Evolutionary conservation across 2,113 vertebrate genomes (phyloP).

Genomic region (Thamnaconus septentrionalis): DNA sequence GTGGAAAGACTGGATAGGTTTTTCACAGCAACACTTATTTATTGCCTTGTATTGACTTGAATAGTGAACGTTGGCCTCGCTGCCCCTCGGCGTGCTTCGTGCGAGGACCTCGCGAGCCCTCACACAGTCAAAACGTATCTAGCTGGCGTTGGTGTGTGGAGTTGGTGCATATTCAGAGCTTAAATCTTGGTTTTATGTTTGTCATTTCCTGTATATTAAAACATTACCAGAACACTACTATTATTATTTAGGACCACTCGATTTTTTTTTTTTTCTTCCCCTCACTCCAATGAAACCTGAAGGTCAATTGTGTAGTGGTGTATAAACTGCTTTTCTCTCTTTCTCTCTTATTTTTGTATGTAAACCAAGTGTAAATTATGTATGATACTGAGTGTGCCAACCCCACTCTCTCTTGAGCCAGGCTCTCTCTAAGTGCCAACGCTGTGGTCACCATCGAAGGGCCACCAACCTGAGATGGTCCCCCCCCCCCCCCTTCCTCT

Average conservation of each 20-base stretch:
- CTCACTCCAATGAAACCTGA: constrained; percentile 59
- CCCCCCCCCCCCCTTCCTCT: constrained; percentile 53
- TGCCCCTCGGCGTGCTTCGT: neutral
- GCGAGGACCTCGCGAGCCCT: constrained; percentile 9
- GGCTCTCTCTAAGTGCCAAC: constrained; percentile 82
- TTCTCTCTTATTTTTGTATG: constrained; percentile 46
- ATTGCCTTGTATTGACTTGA: constrained; percentile 60
- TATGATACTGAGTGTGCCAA: constrained; percentile 82
- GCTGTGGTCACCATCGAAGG: constrained; percentile 69
- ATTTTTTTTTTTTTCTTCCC: constrained; percentile 33
- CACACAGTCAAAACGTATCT: constrained; percentile 28
- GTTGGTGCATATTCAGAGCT: constrained; percentile 45
- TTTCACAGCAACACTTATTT: constrained; percentile 41
- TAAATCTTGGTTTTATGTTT: constrained; percentile 21
- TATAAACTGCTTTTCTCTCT: constrained; percentile 61
- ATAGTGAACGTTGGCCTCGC: constrained; percentile 21
- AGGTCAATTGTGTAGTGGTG: constrained; percentile 68
- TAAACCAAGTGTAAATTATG: constrained; percentile 80
- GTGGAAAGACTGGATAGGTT: constrained; percentile 15
- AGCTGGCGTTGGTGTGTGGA: constrained; percentile 27
- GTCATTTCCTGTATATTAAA: constrained; percentile 32
- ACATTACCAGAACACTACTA: constrained; percentile 67
- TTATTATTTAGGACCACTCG: constrained; percentile 70
- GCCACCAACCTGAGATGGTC: constrained; percentile 56
- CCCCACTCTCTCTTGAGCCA: constrained; percentile 74